Percentiles rank a stretch among this genome's conserved stretches.
Conservation (phyloP, 2,113 vertebrate genomes). For the Micronycteris hirsuta region DNA sequence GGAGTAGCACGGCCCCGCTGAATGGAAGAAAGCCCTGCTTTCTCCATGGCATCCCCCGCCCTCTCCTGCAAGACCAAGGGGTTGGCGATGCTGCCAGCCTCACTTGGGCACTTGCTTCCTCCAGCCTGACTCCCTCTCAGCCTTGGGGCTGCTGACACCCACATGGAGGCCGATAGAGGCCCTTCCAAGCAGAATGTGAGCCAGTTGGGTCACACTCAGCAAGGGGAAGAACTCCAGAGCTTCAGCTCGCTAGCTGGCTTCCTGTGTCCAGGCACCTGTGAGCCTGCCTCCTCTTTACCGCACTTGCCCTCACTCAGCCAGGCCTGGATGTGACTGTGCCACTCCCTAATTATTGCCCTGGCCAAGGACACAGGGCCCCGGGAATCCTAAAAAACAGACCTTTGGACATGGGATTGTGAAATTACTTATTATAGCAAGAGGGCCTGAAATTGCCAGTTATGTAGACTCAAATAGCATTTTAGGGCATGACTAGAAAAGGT, state of each 20-base stretch:
- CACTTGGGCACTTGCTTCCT: not conserved
- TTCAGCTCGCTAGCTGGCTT: rapidly evolving
- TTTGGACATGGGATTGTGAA: not conserved
- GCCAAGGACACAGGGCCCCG: not conserved
- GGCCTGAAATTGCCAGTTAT: not conserved
- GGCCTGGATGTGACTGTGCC: not conserved
- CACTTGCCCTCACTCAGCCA: not conserved
- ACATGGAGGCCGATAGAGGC: not conserved
- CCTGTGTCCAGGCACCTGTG: no score
- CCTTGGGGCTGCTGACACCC: not conserved
- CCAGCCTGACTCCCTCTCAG: not conserved
- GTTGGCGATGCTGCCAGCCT: not conserved
- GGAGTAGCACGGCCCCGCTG: not conserved
- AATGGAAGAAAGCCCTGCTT: not conserved
- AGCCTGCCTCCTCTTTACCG: no score
- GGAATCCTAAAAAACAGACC: not conserved
- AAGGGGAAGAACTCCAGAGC: not conserved
- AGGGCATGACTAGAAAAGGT: not conserved
- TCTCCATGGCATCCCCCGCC: no score
- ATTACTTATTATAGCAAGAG: conserved; percentile 32
- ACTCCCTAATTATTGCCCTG: not conserved
- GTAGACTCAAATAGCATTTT: not conserved
- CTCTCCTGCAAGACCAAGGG: not conserved
- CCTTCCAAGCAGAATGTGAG: not conserved
- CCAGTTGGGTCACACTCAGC: not conserved